Evolutionary conservation across 2,113 vertebrate genomes (phyloP), one percentile per base, ranked within the genome.

Genomic region (Agapornis roseicollis): DNA sequence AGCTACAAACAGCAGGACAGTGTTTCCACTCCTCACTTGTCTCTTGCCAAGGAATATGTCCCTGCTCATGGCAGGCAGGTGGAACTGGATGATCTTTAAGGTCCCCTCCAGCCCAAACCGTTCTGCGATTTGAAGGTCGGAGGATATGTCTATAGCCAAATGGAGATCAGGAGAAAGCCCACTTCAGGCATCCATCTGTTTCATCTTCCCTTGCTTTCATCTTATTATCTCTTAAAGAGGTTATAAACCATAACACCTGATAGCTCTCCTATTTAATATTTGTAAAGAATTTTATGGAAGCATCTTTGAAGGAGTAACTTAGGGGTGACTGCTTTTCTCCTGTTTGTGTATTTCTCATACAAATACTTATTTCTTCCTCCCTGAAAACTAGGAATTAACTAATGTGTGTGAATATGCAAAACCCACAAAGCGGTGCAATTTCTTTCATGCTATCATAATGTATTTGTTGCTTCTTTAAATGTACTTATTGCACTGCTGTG

Each of bases 331-430:
- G 49, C 31, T 23, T 89, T 90, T 61, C 41, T 66, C 14, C n/a
- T 35, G 3, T 13, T 1, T 0, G 0, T 31, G 5, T 18, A 25
- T 63, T 78, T 60, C 27, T 55, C 22, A 17, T 4, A 7, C 23
- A 61, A 39, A 25, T 27, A 35, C 18, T 56, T 52, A 11, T 33
- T 85, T 90, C 31, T 65, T 37, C 4, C 42, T 55, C 33, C 35
- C 20, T 10, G 14, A 49, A 58, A 60, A 20, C n/a, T n/a, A 63
- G 13, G 50, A 20, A 28, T 29, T 8, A 29, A 29, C 29, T 8
- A 7, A 3, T 13, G 7, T 37, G 14, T 69, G 39, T 47, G 44
- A 77, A 2, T 27, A 14, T 65, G 35, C 52, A 33, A 33, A 77
- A 2, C 39, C 56, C 49, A 28, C 24, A n/a, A 10, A 35, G 25